phyloP scores from a whole-genome alignment of 1,140 invertebrate genomes.

The Drosophila repleta region DNA sequence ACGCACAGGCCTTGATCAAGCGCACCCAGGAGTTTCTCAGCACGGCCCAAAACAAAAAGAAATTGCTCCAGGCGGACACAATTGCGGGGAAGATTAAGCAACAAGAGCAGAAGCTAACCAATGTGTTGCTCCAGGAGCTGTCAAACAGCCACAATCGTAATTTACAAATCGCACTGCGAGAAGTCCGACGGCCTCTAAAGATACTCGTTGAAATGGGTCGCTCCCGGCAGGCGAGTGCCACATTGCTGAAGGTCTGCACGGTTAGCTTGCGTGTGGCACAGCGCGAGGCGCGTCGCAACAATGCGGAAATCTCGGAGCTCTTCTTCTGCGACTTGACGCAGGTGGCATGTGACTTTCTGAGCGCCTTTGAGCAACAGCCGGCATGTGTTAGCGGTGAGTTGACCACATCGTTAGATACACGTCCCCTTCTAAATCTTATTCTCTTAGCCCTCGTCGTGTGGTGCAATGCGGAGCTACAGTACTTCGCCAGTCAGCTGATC shows the following conservation, averaged over 20 bases:
- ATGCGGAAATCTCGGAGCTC: conserved; percentile 78
- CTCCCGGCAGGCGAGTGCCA: conserved; percentile 68
- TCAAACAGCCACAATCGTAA: conserved; percentile 94
- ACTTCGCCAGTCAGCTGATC: conserved; percentile 91
- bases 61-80: conserved; percentile 34
- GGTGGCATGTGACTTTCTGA: conserved; percentile 81
- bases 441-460: conserved; percentile 93
- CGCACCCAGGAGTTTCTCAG: conserved; percentile 88
- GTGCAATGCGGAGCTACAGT: conserved; percentile 94
- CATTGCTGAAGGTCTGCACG: conserved; percentile 72
- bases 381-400: conserved; percentile 79
- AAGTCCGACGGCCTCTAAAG: conserved; percentile 92
- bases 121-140: conserved; percentile 94
- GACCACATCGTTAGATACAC: no score
- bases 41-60: conserved; percentile 56
- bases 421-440: not conserved
- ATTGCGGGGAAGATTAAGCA: conserved; percentile 88
- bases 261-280: conserved; percentile 75
- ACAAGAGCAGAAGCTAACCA: conserved; percentile 91
- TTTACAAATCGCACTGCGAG: conserved; percentile 95
- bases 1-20: conserved; percentile 94
- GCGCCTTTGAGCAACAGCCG: conserved; percentile 74
- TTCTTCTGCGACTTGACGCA: conserved; percentile 83
- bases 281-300: conserved; percentile 78
- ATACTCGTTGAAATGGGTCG: conserved; percentile 88